Conservation (phyloP, 2,797 vertebrate genomes). For the Melanogrammus aeglefinus region DNA sequence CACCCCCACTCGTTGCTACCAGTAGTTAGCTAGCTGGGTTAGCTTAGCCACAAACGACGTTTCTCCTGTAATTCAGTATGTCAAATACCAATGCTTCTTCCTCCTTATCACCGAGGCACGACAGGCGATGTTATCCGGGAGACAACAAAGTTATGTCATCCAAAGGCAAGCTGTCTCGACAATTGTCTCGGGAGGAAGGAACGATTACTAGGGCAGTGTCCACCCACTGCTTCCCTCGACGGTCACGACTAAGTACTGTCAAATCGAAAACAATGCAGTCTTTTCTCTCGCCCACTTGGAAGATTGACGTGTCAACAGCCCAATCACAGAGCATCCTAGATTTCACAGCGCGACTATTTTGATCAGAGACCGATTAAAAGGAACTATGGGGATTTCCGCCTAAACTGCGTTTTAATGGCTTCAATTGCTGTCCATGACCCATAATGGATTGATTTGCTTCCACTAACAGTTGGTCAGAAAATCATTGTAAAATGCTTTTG, state of each 20-base stretch:
- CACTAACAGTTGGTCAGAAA: not conserved
- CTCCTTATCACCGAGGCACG: not conserved
- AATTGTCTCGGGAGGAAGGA: not conserved
- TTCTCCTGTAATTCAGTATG: constrained; percentile 3
- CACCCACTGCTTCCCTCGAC: constrained; percentile 62
- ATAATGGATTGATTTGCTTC: not conserved
- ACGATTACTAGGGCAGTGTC: constrained; percentile 46
- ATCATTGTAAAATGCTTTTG: not conserved
- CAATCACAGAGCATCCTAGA: constrained; percentile 51
- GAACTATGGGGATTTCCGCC: not conserved
- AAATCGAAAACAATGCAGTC: constrained; percentile 55
- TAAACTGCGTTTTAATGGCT: not conserved
- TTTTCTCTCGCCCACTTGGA: constrained; percentile 41
- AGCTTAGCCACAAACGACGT: constrained; percentile 45
- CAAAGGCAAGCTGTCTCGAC: not conserved
- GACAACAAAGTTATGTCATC: not conserved
- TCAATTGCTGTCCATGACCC: not conserved
- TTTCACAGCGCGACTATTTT: not conserved
- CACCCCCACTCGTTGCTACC: constrained; percentile 58
- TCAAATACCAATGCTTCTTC: not conserved
- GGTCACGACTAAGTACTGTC: constrained; percentile 72
- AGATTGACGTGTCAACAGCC: constrained; percentile 52
- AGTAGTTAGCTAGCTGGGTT: constrained; percentile 27
- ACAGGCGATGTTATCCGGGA: constrained; percentile 6
- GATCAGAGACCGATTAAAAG: not conserved